These are phyloP conservation scores for Euspilapteryx auroguttella DNA, from an alignment of 2,888 invertebrate genomes.

Conservation along the genomic window DNA sequence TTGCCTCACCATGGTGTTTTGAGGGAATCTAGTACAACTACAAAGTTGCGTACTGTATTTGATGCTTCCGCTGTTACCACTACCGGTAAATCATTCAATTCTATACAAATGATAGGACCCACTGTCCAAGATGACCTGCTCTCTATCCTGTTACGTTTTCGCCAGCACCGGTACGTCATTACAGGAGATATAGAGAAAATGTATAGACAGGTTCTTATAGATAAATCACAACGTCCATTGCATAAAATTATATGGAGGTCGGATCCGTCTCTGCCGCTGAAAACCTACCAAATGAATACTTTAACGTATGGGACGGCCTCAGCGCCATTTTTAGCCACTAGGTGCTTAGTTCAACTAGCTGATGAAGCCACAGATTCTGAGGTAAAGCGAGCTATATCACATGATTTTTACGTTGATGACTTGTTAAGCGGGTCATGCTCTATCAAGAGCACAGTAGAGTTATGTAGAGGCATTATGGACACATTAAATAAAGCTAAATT, in stretches of 20 bases:
- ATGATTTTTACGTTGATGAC: conserved; percentile 4
- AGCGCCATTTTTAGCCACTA: conserved; percentile 3
- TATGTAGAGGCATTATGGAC: no score
- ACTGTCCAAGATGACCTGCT: conserved; percentile 2
- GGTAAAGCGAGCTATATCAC: background rate
- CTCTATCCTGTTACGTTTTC: conserved; percentile 3
- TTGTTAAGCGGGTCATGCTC: no score
- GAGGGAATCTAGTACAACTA: conserved; percentile 1
- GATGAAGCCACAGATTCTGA: background rate
- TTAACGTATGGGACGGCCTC: conserved; percentile 5
- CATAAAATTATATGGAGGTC: conserved; percentile 4
- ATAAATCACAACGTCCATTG: conserved; percentile 1
- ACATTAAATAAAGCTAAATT: no score
- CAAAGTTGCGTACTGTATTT: conserved; percentile 2
- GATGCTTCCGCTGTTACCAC: conserved; percentile 3
- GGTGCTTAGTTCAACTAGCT: conserved; percentile 1
- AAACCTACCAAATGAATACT: conserved; percentile 3
- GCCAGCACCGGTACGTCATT: conserved; percentile 4
- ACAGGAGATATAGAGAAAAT: conserved; percentile 5
- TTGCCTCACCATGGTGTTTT: conserved; percentile 5
- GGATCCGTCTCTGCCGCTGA: background rate
- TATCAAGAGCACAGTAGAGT: no score
- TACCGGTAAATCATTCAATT: conserved; percentile 3
- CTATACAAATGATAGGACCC: conserved; percentile 2
- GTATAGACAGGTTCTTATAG: conserved; percentile 2